Evolutionary conservation across 1,140 invertebrate genomes (phyloP), one percentile per base, ranked within the genome.

Genomic region (Euura lappo): DNA sequence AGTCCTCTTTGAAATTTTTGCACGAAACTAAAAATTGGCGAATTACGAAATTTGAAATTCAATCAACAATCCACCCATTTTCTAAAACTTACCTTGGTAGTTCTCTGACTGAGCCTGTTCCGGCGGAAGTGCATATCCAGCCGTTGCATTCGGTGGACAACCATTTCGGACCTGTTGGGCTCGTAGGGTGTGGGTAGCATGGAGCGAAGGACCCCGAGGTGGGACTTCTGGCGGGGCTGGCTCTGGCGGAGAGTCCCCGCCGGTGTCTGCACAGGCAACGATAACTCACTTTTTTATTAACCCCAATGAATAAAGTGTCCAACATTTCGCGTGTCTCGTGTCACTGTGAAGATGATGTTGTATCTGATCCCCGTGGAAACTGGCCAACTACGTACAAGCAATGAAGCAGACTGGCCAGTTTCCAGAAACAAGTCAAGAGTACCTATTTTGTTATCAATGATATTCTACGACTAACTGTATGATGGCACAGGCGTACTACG

Each of bases 211-310:
- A 4, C 93, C 92, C 64, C 93, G 86, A 2, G 93, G 92, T 6
- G 93, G 93, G 6, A 94, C 91, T 83, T 94, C 92, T 0, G 93
- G 93, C 8, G 93, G 93, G 7, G 93, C 93, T 2, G 93, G 93
- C 80, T 94, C 93, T 2, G 92, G 93, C 3, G 93, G 92, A 0
- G 92, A 92, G 72, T 93, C 91, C 75, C 91, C 88, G 46, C 90
- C 89, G 5, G 86, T 84, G 76, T 90, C 90, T 91, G 82, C 0
- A 86, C 87, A 77, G 44, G 78, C 72, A 74, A 79, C 68, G 66
- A 46, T 65, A 60, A 74, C 68, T 66, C 51, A 28, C 44, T 65
- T 70, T 66, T 44, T 45, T 44, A 69, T 42, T 8, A 45, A 8
- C 71, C 68, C 47, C 0, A 66, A 28, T 28, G 28, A 28, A 28